phyloP scores from a whole-genome alignment of 1,140 invertebrate genomes.

The Diorhabda sublineata region DNA sequence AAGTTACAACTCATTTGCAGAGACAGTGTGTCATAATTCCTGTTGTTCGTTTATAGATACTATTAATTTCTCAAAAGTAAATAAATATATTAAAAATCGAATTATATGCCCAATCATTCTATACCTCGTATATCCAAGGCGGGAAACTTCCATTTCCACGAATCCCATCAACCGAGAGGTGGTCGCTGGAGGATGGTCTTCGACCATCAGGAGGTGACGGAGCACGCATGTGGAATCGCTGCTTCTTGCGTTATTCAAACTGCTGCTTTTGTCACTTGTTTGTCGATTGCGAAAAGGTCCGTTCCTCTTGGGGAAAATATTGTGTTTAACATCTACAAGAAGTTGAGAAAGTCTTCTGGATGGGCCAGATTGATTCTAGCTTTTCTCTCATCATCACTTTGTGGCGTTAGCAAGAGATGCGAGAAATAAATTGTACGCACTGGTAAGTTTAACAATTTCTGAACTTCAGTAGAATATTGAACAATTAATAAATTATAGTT shows the following conservation, averaged over 20 bases:
- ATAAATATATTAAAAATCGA: no score
- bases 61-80: no score
- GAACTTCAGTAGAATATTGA: not conserved
- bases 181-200: slow-evolving; percentile 22
- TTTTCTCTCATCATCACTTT: slow-evolving; percentile 53
- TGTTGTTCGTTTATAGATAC: no score
- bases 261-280: slow-evolving; percentile 6
- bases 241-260: not conserved
- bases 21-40: no score
- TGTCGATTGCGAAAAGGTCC: slow-evolving; percentile 9
- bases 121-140: not conserved
- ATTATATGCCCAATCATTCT: no score
- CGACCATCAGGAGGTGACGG: slow-evolving; percentile 9
- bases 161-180: slow-evolving; percentile 7
- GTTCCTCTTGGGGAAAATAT: not conserved
- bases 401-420: slow-evolving; percentile 47
- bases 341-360: slow-evolving; percentile 28
- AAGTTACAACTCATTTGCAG: no score
- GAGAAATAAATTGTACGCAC: slow-evolving; percentile 7
- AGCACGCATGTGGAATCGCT: slow-evolving; percentile 24
- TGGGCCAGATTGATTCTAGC: slow-evolving; percentile 55
- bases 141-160: not conserved
- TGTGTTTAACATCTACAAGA: slow-evolving; percentile 12
- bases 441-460: slow-evolving; percentile 21
- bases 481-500: not conserved